phyloP scores from a whole-genome alignment of 1,140 invertebrate species.

The Trichonephila clavipes region DNA sequence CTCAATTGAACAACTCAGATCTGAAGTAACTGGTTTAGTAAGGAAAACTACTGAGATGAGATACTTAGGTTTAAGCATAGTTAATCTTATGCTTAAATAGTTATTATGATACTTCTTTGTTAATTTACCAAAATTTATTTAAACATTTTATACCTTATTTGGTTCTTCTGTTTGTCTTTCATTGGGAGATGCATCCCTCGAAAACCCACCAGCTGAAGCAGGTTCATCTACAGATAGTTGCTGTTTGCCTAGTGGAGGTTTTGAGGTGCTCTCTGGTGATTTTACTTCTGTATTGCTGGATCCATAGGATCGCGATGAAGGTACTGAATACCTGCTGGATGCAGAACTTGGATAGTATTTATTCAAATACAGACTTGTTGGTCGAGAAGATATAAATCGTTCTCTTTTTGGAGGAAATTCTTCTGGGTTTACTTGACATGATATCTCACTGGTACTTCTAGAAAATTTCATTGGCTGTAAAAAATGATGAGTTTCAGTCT shows the following conservation, averaged over 20 bases:
- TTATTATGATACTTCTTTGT: too few relatives aligned
- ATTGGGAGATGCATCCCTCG: slow-evolving; percentile 72
- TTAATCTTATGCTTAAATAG: too few relatives aligned
- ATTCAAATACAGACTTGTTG: slow-evolving; percentile 66
- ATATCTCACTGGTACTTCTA: slow-evolving; percentile 23
- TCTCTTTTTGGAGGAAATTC: slow-evolving; percentile 64
- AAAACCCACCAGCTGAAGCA: slow-evolving; percentile 58
- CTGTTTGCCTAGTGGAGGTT: slow-evolving; percentile 15
- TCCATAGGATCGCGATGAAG: slow-evolving; percentile 11
- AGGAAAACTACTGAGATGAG: too few relatives aligned
- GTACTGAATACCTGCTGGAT: background rate
- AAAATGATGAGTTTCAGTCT: background rate
- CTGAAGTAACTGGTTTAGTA: too few relatives aligned
- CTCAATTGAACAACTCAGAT: too few relatives aligned
- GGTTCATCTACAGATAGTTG: slow-evolving; percentile 68
- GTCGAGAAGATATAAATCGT: slow-evolving; percentile 66
- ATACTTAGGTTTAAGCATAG: too few relatives aligned
- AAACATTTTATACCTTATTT: slow-evolving; percentile 44
- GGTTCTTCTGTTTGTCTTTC: slow-evolving; percentile 43
- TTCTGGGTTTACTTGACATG: slow-evolving; percentile 66
- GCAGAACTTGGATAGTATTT: slow-evolving; percentile 65
- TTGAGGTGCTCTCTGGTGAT: slow-evolving; percentile 24
- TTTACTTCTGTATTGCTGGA: background rate
- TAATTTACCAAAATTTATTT: too few relatives aligned
- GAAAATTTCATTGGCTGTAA: background rate